These are phyloP conservation scores for Trichogramma dendrolimi DNA, from an alignment of 2,888 invertebrate species.

Conservation along the genomic window DNA sequence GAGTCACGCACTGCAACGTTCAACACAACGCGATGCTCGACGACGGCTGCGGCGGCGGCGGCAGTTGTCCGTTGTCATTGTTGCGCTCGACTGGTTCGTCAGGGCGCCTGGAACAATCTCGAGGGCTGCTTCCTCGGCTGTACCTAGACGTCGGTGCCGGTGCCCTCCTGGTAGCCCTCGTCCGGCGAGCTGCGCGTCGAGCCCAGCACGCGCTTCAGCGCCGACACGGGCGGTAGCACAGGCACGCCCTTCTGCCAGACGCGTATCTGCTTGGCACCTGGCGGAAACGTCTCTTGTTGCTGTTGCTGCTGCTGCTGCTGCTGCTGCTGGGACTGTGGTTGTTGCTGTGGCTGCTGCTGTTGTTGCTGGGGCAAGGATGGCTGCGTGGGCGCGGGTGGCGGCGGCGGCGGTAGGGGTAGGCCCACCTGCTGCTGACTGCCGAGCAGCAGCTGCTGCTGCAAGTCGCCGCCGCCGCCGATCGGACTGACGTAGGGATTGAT, in stretches of 20 bases:
- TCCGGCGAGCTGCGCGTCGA: slow-evolving; percentile 83
- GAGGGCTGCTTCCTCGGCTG: neutral
- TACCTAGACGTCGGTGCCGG: slow-evolving; percentile 82
- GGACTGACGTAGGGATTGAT: slow-evolving; percentile 5
- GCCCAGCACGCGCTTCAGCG: slow-evolving; percentile 77
- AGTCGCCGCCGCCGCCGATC: slow-evolving; percentile 58
- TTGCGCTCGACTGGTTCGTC: slow-evolving; percentile 10
- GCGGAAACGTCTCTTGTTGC: slow-evolving; percentile 50
- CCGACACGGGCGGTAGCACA: slow-evolving; percentile 79
- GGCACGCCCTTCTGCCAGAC: slow-evolving; percentile 85
- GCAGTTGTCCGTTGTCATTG: slow-evolving; percentile 10
- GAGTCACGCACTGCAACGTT: too few species aligned
- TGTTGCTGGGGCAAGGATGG: slow-evolving; percentile 30
- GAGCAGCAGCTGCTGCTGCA: slow-evolving; percentile 58
- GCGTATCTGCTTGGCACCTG: slow-evolving; percentile 74
- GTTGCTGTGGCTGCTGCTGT: neutral
- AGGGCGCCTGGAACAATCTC: neutral
- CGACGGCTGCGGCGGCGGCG: slow-evolving; percentile 12
- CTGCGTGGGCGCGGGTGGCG: slow-evolving; percentile 66
- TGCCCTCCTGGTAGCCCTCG: slow-evolving; percentile 89
- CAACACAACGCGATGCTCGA: neutral
- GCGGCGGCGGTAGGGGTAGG: too few species aligned
- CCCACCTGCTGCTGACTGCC: neutral
- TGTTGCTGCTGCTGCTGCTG: slow-evolving; percentile 26
- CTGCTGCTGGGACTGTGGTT: slow-evolving; percentile 37